Evolutionary conservation across 2,113 vertebrate genomes (phyloP).

Genomic region (Epinephelus lanceolatus): DNA sequence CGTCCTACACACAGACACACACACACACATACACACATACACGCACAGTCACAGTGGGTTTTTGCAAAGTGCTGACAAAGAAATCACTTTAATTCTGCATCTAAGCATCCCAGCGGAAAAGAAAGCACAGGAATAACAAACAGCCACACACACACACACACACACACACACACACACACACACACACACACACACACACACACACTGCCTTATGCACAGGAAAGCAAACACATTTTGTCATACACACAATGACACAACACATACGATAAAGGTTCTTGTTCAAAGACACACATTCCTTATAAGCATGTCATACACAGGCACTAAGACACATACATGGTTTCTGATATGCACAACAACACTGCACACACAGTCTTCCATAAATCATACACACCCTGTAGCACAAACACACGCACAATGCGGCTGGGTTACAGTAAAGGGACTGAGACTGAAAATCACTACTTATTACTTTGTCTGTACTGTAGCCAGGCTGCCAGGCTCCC

Average conservation of each 20-base stretch:
- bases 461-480: constrained; percentile 76
- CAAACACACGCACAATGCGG: constrained; percentile 29
- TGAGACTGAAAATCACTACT: constrained; percentile 73
- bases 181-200: not conserved
- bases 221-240: not conserved
- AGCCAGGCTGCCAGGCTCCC: constrained; percentile 70
- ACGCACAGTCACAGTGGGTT: constrained; percentile 37
- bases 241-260: not conserved
- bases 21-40: constrained; percentile 26
- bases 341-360: not conserved
- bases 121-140: constrained; percentile 46
- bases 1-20: constrained; percentile 28
- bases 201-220: not conserved
- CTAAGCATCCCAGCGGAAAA: constrained; percentile 42
- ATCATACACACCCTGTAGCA: constrained; percentile 39
- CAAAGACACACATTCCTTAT: not conserved
- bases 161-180: not conserved
- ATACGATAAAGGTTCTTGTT: not conserved
- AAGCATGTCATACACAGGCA: not conserved
- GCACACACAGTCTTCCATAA: constrained; percentile 27
- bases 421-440: constrained; percentile 66
- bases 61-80: constrained; percentile 72
- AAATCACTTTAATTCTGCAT: constrained; percentile 67
- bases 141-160: not conserved
- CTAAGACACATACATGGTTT: constrained; percentile 6